Evolutionary conservation across 2,113 vertebrate genomes (phyloP), one percentile per base, ranked within the genome.

Genomic region (Clarias batrachus): DNA sequence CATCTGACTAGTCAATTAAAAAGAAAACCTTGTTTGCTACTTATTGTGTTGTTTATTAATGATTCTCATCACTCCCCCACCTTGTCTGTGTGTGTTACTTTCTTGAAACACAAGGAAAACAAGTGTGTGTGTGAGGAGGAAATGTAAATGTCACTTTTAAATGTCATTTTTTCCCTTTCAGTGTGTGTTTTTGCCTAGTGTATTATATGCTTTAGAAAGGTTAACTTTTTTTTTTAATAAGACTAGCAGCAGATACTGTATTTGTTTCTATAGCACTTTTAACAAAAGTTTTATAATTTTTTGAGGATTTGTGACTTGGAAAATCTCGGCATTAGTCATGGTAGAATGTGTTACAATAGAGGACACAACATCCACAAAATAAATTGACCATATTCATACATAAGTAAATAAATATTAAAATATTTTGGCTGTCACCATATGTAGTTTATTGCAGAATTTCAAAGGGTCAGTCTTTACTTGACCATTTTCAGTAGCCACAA

Each of bases 81-180:
- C 37, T 37, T 10, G 68, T 33, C n/a, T 17, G 2, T 71, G n/a
- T 71, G 7, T 37, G 3, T 70, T 37, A 16, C 57, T 3, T 70
- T 16, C 65, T 16, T 5, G 65, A 37, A 48, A 54, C 41, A 25
- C 21, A 12, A n/a, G 37, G 73, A 76, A 48, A 14, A 48, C 11
- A n/a, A n/a, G 11, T 71, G 8, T 48, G 23, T 11, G 19, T 13
- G 6, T n/a, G 41, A 76, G 41, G 23, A n/a, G 23, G 41, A 76
- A 52, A 76, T 76, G 52, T n/a, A 76, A 76, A 76, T 74, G 33
- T 73, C 16, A 41, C 41, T 41, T 74, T 74, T 74, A 48, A 74
- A 54, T 76, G 41, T 54, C 71, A 74, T 3, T 23, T 23, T 48
- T 41, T 11, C 37, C 21, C 48, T 2, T 19, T 4, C 37, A 23